Evolutionary conservation across 2,888 invertebrate genomes (phyloP).

Genomic region (Cecidostiba fungosa): DNA sequence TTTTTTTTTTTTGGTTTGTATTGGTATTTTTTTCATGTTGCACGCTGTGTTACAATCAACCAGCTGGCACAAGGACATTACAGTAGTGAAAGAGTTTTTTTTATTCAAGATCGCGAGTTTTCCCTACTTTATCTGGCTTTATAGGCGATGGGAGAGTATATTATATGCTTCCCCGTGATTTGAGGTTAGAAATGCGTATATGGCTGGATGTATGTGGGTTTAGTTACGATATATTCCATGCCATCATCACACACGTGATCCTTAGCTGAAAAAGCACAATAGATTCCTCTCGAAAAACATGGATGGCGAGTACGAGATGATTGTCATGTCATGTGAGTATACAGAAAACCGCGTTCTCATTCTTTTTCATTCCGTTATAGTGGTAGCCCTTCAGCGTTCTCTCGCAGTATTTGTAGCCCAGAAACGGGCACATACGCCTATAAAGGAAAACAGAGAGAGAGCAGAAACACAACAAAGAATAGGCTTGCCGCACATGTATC

Average conservation of each 20-base stretch:
- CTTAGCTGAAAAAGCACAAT: background rate
- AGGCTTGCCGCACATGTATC: background rate
- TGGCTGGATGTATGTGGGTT: background rate
- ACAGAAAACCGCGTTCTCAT: background rate
- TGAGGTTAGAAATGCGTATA: background rate
- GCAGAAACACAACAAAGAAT: background rate
- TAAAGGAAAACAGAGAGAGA: background rate
- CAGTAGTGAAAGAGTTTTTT: conserved; percentile 33
- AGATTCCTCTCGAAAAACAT: background rate
- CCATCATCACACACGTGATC: background rate
- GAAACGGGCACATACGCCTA: background rate
- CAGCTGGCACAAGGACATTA: conserved; percentile 49
- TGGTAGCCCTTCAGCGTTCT: background rate
- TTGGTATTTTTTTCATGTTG: conserved; percentile 29
- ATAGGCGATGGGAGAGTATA: conserved; percentile 6
- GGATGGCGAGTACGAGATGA: background rate
- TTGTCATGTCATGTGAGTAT: background rate
- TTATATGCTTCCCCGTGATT: background rate
- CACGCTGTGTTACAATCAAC: conserved; percentile 37
- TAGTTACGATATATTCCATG: conserved; percentile 3
- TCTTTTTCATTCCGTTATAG: background rate
- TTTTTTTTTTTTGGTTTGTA: conserved; percentile 1
- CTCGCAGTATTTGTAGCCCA: background rate
- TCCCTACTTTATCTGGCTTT: background rate
- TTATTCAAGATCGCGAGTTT: background rate